Base-by-base conservation (phyloP, 2,113 vertebrate genomes). In the Cardinalis cardinalis region DNA sequence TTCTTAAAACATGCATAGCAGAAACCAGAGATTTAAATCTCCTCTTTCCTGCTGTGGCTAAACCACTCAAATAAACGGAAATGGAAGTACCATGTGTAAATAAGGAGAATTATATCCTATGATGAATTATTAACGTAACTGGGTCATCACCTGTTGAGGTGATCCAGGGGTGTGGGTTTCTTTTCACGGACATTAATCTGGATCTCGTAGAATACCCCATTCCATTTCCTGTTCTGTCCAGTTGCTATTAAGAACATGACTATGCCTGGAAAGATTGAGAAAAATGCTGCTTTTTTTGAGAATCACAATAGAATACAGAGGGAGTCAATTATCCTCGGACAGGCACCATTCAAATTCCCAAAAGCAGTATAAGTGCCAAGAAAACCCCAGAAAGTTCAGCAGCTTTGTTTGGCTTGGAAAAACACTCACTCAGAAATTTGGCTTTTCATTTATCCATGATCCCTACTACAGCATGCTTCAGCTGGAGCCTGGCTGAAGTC, bases 271-370 rank as follows among this genome's bases (percentile, higher is more conserved):
- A 95, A 93, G 87, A 93, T 16, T 94, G 88, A 93, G 71, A 93
- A 95, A 92, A 95, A 94, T 90, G 59, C 28, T 63, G 34, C 13
- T 28, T 63, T 90, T 90, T 84, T 84, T 68, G 53, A 91, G 78
- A 85, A 89, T 92, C 82, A 90, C 92, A 95, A 94, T 93, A 93
- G 93, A 8, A 1, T 79, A 73, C 74, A 82, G 81, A 91, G 68
- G 74, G 87, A 92, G 84, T 83, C 81, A 90, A 66, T 96, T 94
- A 94, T 66, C 74, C 74, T 82, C 10, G 0, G 51, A 90, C 61
- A 94, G 87, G 81, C 92, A 94, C 74, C n/a, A 74, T 87, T 94
- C 77, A 90, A 94, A 93, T 91, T 93, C 87, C 89, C 90, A 73
- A 70, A 93, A 89, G 77, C 60, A 25, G 43, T 46, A 25, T 46